These are phyloP conservation scores for Phortica variegata DNA, from an alignment of 1,140 invertebrate genomes.

Conservation along the genomic window DNA sequence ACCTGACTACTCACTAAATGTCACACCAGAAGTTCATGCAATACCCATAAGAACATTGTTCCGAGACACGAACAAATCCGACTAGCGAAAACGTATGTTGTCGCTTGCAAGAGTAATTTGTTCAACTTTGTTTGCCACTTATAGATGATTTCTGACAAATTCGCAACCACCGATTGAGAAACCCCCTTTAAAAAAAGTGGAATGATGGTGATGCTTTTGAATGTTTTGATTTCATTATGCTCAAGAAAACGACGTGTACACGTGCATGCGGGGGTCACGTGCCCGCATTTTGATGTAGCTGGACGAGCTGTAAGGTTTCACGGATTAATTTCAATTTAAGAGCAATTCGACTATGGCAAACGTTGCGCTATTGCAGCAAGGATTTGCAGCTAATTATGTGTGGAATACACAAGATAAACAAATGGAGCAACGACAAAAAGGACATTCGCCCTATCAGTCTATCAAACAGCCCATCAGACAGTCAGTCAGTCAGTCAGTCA, in stretches of 20 bases:
- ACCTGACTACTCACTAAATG: too few relatives aligned
- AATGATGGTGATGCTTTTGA: constrained; percentile 2
- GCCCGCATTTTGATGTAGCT: constrained; percentile 43
- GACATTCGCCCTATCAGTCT: constrained; percentile 20
- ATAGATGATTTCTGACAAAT: too few relatives aligned
- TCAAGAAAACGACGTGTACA: constrained; percentile 11
- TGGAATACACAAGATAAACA: constrained; percentile 53
- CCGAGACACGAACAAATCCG: too few relatives aligned
- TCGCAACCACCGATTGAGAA: too few relatives aligned
- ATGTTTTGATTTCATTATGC: constrained; percentile 13
- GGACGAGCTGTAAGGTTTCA: constrained; percentile 42
- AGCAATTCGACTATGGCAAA: constrained; percentile 10
- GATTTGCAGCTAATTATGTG: constrained; percentile 52
- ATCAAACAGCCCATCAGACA: too few relatives aligned
- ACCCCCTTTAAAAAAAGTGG: constrained; percentile 17
- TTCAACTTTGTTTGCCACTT: too few relatives aligned
- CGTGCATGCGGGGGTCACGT: constrained; percentile 38
- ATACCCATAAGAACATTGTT: too few relatives aligned
- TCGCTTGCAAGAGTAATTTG: too few relatives aligned
- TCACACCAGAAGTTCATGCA: too few relatives aligned
- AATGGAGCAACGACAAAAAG: constrained; percentile 33
- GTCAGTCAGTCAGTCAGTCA: too few relatives aligned
- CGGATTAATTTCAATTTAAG: constrained; percentile 56
- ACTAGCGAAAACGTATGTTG: too few relatives aligned
- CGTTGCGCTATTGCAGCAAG: constrained; percentile 4